Percentiles rank a stretch among this genome's conserved stretches.
Evolutionary conservation across 2,113 vertebrate species (phyloP).

Genomic region (Orthochromis malagaraziensis): DNA sequence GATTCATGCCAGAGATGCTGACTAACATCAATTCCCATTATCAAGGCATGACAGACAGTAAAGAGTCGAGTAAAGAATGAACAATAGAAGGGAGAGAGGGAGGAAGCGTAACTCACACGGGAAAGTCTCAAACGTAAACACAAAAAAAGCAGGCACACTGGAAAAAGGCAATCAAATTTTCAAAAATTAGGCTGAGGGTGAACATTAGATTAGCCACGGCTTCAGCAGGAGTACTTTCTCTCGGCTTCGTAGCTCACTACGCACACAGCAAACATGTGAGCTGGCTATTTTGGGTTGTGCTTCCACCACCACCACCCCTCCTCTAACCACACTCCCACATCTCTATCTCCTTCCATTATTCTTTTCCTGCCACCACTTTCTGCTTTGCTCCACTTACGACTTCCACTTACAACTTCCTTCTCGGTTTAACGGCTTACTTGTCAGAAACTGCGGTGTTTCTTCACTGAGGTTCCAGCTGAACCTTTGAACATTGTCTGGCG

Average conservation of each 20-base stretch:
- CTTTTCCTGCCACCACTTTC: slow-evolving; percentile 37
- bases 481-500: background rate
- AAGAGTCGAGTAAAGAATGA: background rate
- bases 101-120: background rate
- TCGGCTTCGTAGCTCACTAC: slow-evolving; percentile 27
- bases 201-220: slow-evolving; percentile 49
- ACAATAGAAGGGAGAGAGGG: background rate
- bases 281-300: slow-evolving; percentile 55
- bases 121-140: background rate
- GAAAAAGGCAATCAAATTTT: background rate
- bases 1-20: background rate
- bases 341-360: slow-evolving; percentile 54
- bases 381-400: slow-evolving; percentile 2
- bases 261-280: slow-evolving; percentile 60
- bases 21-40: slow-evolving; percentile 7
- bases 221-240: slow-evolving; percentile 26
- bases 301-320: background rate
- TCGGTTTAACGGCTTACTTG: background rate
- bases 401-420: slow-evolving; percentile 14
- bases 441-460: background rate
- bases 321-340: slow-evolving; percentile 44
- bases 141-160: background rate
- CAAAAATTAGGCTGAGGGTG: background rate
- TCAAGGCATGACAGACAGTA: background rate
- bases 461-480: background rate